Percentiles rank a stretch among this genome's conserved stretches.
phyloP scores from a whole-genome alignment of 2,888 invertebrate genomes.

The Amphipoea lucens region DNA sequence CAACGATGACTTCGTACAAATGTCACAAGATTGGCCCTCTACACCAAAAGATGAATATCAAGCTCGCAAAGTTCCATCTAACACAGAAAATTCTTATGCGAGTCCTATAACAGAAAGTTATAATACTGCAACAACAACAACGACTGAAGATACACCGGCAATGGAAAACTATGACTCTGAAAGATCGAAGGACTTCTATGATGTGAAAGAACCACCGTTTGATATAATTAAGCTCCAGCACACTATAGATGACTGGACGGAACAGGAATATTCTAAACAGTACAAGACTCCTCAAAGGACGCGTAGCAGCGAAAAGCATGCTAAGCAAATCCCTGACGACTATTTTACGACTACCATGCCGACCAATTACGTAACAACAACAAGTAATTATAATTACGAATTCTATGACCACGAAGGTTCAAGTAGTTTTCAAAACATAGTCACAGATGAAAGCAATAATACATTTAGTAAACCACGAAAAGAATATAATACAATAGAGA shows the following conservation, averaged over 20 bases:
- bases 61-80: constrained; percentile 87
- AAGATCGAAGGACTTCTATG: constrained; percentile 86
- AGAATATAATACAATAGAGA: constrained; percentile 82
- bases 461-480: constrained; percentile 72
- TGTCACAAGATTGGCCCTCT: constrained; percentile 82
- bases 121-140: constrained; percentile 73
- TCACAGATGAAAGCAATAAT: constrained; percentile 79
- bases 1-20: constrained; percentile 79
- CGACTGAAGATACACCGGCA: constrained; percentile 77
- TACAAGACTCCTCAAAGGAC: constrained; percentile 86
- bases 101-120: constrained; percentile 74
- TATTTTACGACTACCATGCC: constrained; percentile 92
- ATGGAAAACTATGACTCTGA: constrained; percentile 89
- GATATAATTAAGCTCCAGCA: constrained; percentile 94
- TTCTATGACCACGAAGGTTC: constrained; percentile 88
- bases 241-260: constrained; percentile 96
- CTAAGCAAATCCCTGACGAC: constrained; percentile 94
- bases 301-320: constrained; percentile 90
- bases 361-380: constrained; percentile 76
- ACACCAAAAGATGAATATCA: constrained; percentile 81
- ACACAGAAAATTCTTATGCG: constrained; percentile 73
- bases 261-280: constrained; percentile 92
- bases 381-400: constrained; percentile 81
- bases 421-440: constrained; percentile 84
- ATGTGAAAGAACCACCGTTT: constrained; percentile 90